Evolutionary conservation across 2,113 vertebrate species (phyloP).

Genomic region (Ornithorhynchus anatinus): DNA sequence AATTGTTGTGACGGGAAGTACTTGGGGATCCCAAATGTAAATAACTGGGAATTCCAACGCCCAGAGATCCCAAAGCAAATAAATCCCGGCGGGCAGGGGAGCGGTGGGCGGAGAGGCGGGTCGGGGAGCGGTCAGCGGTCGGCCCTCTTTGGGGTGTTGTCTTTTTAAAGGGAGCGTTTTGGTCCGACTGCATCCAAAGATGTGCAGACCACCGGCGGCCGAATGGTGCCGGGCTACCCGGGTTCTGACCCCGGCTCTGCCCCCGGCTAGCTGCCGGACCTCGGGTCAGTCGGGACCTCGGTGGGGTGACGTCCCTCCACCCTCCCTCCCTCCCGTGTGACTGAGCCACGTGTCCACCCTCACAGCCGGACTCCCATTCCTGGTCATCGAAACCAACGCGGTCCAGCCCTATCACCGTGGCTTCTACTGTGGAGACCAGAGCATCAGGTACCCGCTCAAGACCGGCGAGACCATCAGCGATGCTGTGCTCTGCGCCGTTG

Average conservation of each 20-base stretch:
- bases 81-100: conserved; percentile 58
- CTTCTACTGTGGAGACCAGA: conserved; percentile 94
- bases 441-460: conserved; percentile 96
- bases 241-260: not conserved
- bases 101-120: not conserved
- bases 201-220: too few species aligned
- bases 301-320: not conserved
- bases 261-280: not conserved
- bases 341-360: conserved; percentile 51
- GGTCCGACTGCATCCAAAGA: too few species aligned
- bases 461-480: conserved; percentile 95
- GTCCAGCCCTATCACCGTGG: conserved; percentile 91
- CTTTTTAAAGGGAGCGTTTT: too few species aligned
- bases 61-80: conserved; percentile 60
- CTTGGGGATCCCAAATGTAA: conserved; percentile 62
- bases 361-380: conserved; percentile 94
- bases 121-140: not conserved
- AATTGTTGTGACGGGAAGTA: conserved; percentile 67
- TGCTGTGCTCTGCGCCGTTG: conserved; percentile 90
- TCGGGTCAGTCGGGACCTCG: not conserved
- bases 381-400: conserved; percentile 98
- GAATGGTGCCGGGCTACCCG: too few species aligned
- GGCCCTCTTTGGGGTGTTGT: too few species aligned
- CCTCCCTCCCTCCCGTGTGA: conserved; percentile 42
- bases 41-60: conserved; percentile 63